Evolutionary conservation across 2,797 vertebrate species (phyloP), one percentile per base, ranked within the genome.

Genomic region (Selene dorsalis): DNA sequence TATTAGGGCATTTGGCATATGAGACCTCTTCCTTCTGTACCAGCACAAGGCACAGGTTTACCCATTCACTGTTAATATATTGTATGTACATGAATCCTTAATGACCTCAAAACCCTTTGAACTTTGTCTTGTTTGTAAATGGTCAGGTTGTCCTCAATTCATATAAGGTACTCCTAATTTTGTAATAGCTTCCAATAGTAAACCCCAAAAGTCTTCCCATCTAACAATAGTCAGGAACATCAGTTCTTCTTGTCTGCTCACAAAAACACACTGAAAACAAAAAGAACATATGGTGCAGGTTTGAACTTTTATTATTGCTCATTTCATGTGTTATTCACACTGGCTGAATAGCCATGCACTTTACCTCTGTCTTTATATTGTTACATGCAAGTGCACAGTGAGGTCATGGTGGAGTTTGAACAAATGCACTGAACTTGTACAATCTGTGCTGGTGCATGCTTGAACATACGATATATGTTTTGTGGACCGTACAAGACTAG

Each of bases 21-120:
- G 75, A 22, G 50, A 66, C 41, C 30, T 80, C 28, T 75, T 83
- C 41, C 57, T 70, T 62, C 43, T 69, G 30, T 73, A 66, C 32
- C n/a, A 69, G 63, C 84, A 86, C 72, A 80, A 66, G 45, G 7
- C 66, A 72, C 69, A 72, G 20, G n/a, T 65, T 83, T 72, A 75
- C 56, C 62, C 41, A 20, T 28, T 69, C 69, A 66, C 32, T 58
- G 43, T 63, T 65, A 24, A 32, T 48, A 59, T 69, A 69, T 24
- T 80, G 30, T 68, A 53, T 66, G 30, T 66, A 17, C 26, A 45
- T 35, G 5, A 73, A 6, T 61, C 47, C 39, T 24, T 41, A 48
- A 14, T 62, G 24, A 28, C 26, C 61, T 60, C 10, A 0, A 69
- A 48, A 64, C 14, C 53, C 17, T 11, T 11, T 26, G n/a, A 70